phyloP scores from a whole-genome alignment of 2,113 vertebrate genomes.

The Odontesthes bonariensis region DNA sequence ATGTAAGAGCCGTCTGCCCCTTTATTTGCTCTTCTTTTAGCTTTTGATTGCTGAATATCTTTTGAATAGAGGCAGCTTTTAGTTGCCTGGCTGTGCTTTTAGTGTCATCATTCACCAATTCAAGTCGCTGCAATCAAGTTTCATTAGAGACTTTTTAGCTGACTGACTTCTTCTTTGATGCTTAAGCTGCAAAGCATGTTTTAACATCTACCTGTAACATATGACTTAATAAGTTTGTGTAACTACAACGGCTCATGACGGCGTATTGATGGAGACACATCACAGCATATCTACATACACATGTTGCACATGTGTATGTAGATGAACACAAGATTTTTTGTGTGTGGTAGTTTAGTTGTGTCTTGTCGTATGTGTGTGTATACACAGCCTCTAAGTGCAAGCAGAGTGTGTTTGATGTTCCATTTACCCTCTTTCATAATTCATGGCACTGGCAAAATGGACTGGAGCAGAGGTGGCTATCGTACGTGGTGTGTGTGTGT shows the following conservation, averaged over 20 bases:
- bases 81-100: constrained; percentile 6
- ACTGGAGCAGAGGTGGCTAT: constrained; percentile 52
- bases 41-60: background rate
- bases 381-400: constrained; percentile 27
- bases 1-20: too few relatives aligned
- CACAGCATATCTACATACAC: background rate
- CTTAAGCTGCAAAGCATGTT: background rate
- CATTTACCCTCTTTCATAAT: constrained; percentile 78
- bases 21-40: background rate
- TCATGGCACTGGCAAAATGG: constrained; percentile 71
- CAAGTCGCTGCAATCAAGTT: constrained; percentile 22
- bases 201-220: constrained; percentile 11
- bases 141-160: constrained; percentile 2
- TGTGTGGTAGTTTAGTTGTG: constrained; percentile 1
- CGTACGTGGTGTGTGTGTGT: constrained; percentile 37
- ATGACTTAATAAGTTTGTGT: constrained; percentile 23
- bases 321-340: constrained; percentile 17
- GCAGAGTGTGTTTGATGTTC: constrained; percentile 71
- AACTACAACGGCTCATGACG: constrained; percentile 15
- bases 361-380: constrained; percentile 33
- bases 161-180: constrained; percentile 5
- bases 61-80: background rate
- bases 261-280: constrained; percentile 35
- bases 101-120: constrained; percentile 1
- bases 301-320: constrained; percentile 5